Conservation (phyloP, 2,113 vertebrate species). For the Mus spicilegus region DNA sequence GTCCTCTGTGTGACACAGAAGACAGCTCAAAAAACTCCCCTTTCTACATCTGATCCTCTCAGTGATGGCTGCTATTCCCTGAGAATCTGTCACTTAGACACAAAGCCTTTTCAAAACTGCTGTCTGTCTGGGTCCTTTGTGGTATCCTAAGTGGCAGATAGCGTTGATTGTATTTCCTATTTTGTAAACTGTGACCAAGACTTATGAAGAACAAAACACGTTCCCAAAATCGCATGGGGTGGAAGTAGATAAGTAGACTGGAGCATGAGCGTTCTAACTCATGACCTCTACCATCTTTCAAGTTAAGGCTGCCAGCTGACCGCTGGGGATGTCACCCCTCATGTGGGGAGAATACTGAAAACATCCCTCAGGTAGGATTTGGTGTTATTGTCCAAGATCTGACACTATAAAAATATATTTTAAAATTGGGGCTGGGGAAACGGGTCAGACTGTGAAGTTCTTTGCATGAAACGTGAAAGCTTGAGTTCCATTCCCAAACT, state of each 20-base stretch:
- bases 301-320: neutral
- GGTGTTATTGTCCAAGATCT: neutral
- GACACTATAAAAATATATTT: neutral
- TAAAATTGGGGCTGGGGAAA: neutral
- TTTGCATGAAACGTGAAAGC: neutral
- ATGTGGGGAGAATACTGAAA: neutral
- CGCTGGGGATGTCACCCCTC: neutral
- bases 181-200: neutral
- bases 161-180: neutral
- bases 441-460: neutral
- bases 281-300: neutral
- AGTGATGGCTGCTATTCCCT: neutral
- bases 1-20: neutral
- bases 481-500: neutral
- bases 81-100: slow-evolving; percentile 41
- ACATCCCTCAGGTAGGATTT: neutral
- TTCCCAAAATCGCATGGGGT: neutral
- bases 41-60: neutral
- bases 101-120: slow-evolving; percentile 19
- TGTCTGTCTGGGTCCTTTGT: neutral
- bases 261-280: neutral
- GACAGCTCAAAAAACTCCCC: slow-evolving; percentile 11
- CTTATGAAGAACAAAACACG: neutral
- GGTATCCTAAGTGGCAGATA: neutral
- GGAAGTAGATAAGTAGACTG: neutral